phyloP scores from a whole-genome alignment of 2,797 vertebrate species.

The Pipistrellus pipistrellus region DNA sequence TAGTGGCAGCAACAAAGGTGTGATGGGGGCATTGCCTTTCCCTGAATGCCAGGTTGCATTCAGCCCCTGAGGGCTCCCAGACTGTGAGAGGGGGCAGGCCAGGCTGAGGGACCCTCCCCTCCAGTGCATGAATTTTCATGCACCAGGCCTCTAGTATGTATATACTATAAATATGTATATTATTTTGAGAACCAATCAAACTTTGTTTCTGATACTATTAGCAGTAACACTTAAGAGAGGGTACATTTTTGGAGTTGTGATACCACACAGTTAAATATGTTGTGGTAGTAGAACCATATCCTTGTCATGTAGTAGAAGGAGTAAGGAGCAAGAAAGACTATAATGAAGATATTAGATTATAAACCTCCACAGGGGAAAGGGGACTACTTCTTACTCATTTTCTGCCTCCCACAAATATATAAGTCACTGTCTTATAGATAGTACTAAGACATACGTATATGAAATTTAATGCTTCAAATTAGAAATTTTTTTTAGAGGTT shows the following conservation, averaged over 20 bases:
- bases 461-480: background rate
- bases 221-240: background rate
- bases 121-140: too few relatives aligned
- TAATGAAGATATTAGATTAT: background rate
- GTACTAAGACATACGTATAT: background rate
- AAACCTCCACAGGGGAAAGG: background rate
- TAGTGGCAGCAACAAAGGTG: too few relatives aligned
- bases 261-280: background rate
- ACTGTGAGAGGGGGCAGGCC: too few relatives aligned
- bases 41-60: too few relatives aligned
- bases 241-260: conserved; percentile 45
- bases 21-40: too few relatives aligned
- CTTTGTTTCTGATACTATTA: conserved; percentile 8
- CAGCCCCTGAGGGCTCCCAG: too few relatives aligned
- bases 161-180: background rate
- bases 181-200: background rate
- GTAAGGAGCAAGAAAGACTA: background rate
- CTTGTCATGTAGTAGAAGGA: background rate
- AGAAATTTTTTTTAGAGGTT: background rate
- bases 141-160: too few relatives aligned
- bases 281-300: background rate
- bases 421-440: background rate
- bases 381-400: background rate
- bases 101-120: too few relatives aligned
- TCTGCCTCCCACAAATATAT: background rate